Evolutionary conservation across 2,888 invertebrate species (phyloP).

Genomic region (Chymomyza caudatula): DNA sequence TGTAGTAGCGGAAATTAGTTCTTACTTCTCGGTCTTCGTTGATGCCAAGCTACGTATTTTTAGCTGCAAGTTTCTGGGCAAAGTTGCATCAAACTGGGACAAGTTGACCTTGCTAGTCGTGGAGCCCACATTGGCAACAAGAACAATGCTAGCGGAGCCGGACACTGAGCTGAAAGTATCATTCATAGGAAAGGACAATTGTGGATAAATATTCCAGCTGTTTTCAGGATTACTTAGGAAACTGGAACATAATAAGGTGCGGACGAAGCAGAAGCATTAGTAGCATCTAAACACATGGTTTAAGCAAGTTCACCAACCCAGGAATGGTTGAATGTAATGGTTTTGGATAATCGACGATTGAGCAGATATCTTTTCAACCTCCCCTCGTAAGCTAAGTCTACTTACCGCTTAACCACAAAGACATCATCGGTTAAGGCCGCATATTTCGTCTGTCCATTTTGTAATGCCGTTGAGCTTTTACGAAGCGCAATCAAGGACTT

Average conservation of each 20-base stretch:
- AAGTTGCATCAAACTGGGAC: constrained; percentile 41
- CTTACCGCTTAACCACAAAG: constrained; percentile 71
- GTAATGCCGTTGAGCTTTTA: constrained; percentile 58
- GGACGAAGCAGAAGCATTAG: no score
- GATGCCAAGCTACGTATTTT: constrained; percentile 48
- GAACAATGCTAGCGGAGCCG: constrained; percentile 47
- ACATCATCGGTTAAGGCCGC: constrained; percentile 59
- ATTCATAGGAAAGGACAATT: no score
- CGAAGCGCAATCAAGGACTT: constrained; percentile 79
- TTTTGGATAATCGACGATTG: no score
- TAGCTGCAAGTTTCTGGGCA: constrained; percentile 39
- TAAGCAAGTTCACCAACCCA: no score
- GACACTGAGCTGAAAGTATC: constrained; percentile 43
- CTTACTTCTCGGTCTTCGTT: constrained; percentile 39
- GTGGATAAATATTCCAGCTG: no score
- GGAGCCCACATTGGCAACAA: constrained; percentile 63
- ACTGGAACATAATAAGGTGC: no score
- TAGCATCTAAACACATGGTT: no score
- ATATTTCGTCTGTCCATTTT: constrained; percentile 65
- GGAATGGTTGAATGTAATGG: no score
- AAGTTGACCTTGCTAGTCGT: constrained; percentile 44
- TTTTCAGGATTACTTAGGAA: no score
- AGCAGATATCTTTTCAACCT: background rate
- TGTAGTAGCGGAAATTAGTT: background rate
- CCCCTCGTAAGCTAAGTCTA: background rate